Evolutionary conservation across 2,888 invertebrate species (phyloP), one percentile per base, ranked within the genome.

Genomic region (Cylindroiulus punctatus): DNA sequence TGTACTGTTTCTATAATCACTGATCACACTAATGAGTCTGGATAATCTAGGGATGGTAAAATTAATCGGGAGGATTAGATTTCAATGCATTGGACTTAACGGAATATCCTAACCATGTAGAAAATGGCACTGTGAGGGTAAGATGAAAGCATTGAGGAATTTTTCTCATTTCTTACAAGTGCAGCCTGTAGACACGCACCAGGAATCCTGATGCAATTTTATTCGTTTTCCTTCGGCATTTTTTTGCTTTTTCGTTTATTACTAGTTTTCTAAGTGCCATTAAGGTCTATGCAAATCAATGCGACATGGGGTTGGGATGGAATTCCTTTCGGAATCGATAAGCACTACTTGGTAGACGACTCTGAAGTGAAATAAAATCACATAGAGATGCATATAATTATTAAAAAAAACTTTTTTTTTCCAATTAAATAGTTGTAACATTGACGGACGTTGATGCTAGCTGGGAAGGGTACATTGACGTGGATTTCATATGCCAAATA

Each of bases 311-410:
- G 26, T 26, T 76, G 12, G 76, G 44, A 14, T 8, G 10, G 26
- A 30, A 76, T 76, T 76, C 76, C 76, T 30, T 76, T 76, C 22
- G 76, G 30, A 76, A 76, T 76, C 76, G 76, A 76, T 76, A 76
- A 30, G 30, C 76, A 76, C 8, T 30, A 3, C 30, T 14, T 76
- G 76, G 26, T 30, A 76, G 10, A 26, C n/a, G 26, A 65, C 8
- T 65, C 26, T 22, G 26, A 30, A 26, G 26, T 76, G 14, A 76
- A 76, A 30, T 76, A 30, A 76, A 65, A 65, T 12, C 76, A 76
- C 2, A n/a, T 14, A 10, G 76, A 76, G 30, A 76, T 76, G 30
- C 30, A 76, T 76, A 76, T 76, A 30, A 76, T 76, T 76, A 76
- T 76, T 76, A 76, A 76, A 76, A 76, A 52, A 26, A 76, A 8